Evolutionary conservation across 2,113 vertebrate species (phyloP).

Genomic region (Marmota monax): DNA sequence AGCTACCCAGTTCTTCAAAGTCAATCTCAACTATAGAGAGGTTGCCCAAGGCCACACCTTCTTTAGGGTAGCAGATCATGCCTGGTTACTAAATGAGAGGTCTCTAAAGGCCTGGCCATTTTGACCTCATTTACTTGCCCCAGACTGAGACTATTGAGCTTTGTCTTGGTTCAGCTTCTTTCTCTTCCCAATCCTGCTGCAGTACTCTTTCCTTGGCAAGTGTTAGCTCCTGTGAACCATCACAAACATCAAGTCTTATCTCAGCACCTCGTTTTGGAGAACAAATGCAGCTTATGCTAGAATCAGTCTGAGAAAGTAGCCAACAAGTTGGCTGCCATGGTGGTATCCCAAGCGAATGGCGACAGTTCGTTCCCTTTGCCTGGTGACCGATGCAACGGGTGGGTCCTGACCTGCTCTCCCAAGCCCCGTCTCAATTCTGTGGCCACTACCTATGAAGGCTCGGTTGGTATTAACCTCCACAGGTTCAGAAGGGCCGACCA

Average conservation of each 20-base stretch:
- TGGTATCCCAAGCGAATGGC: too few relatives aligned
- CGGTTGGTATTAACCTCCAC: too few relatives aligned
- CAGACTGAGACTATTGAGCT: neutral
- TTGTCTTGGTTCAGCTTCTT: neutral
- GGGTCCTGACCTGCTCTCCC: too few relatives aligned
- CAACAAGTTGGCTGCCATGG: neutral
- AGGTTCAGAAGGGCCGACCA: too few relatives aligned
- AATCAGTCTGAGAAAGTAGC: neutral
- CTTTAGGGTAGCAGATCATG: neutral
- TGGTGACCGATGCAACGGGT: too few relatives aligned
- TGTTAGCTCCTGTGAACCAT: neutral
- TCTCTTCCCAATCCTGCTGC: neutral
- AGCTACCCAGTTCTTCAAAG: neutral
- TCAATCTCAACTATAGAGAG: neutral
- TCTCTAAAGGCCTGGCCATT: neutral
- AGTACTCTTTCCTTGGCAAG: neutral
- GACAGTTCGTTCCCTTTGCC: too few relatives aligned
- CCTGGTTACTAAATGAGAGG: neutral
- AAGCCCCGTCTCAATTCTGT: too few relatives aligned
- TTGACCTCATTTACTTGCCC: neutral
- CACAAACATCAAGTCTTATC: neutral
- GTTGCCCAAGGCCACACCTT: neutral
- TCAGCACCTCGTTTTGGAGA: constrained; percentile 6
- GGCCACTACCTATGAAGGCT: too few relatives aligned
- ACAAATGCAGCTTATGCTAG: neutral